phyloP scores from a whole-genome alignment of 2,888 invertebrate species.

The Osmoderma eremita region DNA sequence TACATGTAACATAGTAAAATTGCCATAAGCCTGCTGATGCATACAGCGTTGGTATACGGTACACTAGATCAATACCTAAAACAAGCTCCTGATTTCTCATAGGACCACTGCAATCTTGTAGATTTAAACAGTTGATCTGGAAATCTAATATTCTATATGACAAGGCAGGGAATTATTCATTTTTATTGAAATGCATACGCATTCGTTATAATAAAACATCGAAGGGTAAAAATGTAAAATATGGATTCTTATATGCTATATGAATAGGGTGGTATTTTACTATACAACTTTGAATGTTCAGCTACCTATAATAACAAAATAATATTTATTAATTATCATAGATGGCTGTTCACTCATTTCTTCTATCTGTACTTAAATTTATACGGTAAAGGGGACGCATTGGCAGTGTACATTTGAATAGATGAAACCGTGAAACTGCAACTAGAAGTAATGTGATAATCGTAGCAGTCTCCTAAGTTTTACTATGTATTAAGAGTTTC shows the following conservation, averaged over 20 bases:
- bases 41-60: neutral
- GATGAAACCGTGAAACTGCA: too few relatives aligned
- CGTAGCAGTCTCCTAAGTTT: too few relatives aligned
- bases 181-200: slow-evolving; percentile 8
- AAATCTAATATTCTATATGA: slow-evolving; percentile 26
- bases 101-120: slow-evolving; percentile 37
- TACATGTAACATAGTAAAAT: slow-evolving; percentile 5
- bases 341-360: too few relatives aligned
- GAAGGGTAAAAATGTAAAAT: neutral
- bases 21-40: slow-evolving; percentile 39
- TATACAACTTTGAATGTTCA: too few relatives aligned
- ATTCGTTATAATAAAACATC: slow-evolving; percentile 18
- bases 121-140: slow-evolving; percentile 6
- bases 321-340: too few relatives aligned
- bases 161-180: neutral
- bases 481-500: too few relatives aligned
- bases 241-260: neutral
- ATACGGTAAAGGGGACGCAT: too few relatives aligned
- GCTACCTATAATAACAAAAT: too few relatives aligned
- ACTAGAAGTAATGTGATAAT: too few relatives aligned
- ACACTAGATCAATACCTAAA: slow-evolving; percentile 40
- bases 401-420: too few relatives aligned
- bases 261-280: too few relatives aligned
- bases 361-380: too few relatives aligned
- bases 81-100: slow-evolving; percentile 43